phyloP scores from a whole-genome alignment of 2,797 vertebrate genomes.

The Silurus aristotelis region DNA sequence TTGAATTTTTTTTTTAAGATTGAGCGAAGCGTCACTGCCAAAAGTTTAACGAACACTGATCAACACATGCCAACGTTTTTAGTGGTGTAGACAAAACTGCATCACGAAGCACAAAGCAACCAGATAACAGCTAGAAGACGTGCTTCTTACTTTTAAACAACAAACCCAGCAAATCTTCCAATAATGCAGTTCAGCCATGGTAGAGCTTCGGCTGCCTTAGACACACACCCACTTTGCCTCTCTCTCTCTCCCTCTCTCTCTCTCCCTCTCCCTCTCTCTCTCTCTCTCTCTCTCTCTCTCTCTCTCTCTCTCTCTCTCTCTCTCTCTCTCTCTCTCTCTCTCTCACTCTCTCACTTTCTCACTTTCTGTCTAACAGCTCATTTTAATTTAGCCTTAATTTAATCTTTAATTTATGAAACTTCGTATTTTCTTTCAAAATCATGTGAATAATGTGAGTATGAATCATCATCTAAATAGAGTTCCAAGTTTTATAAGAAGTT shows the following conservation, averaged over 20 bases:
- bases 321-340: no score
- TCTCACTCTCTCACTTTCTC: no score
- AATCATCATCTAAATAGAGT: neutral
- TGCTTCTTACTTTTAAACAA: neutral
- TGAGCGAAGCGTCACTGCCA: neutral
- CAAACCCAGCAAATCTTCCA: neutral
- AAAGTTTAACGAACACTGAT: neutral
- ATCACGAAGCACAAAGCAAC: neutral
- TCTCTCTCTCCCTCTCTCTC: no score
- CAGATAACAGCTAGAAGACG: neutral
- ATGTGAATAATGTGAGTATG: neutral
- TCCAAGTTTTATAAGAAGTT: neutral
- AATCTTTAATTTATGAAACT: no score
- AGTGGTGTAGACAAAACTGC: neutral
- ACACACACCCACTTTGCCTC: neutral
- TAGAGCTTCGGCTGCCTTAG: neutral
- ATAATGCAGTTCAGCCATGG: neutral
- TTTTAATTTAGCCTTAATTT: neutral
- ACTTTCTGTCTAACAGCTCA: neutral
- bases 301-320: no score
- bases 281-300: no score
- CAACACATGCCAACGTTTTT: no score
- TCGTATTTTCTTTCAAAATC: neutral
- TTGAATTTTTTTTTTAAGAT: no score
- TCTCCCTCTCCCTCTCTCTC: no score